These are phyloP conservation scores for Callimorpha dominula DNA, from an alignment of 2,888 invertebrate genomes.

Conservation along the genomic window DNA sequence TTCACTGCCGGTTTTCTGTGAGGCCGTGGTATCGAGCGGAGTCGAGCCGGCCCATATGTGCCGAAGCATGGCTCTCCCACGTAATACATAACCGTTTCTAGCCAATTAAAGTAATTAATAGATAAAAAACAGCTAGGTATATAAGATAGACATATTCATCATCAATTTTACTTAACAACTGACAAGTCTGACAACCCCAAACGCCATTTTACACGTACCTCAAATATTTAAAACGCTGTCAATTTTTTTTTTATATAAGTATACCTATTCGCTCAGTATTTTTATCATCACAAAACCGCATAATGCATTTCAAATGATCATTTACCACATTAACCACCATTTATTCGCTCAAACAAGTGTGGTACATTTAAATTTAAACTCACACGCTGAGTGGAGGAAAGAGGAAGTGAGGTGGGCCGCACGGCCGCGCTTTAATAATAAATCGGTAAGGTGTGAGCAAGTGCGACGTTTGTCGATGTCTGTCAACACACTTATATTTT, in stretches of 20 bases:
- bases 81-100: too few species aligned
- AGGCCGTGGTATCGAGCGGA: too few species aligned
- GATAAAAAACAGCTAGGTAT: too few species aligned
- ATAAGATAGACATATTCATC: too few species aligned
- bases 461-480: slow-evolving; percentile 19
- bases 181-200: too few species aligned
- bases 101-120: too few species aligned
- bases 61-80: too few species aligned
- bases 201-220: too few species aligned
- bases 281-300: neutral
- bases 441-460: slow-evolving; percentile 34
- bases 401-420: slow-evolving; percentile 35
- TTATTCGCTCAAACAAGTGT: slow-evolving; percentile 15
- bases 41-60: too few species aligned
- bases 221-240: neutral
- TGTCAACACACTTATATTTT: slow-evolving; percentile 8
- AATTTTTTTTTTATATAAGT: neutral
- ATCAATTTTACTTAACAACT: too few species aligned
- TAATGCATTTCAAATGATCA: slow-evolving; percentile 13
- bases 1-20: too few species aligned
- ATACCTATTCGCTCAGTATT: neutral
- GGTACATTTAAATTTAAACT: slow-evolving; percentile 33
- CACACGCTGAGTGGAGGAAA: slow-evolving; percentile 28
- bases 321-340: slow-evolving; percentile 7
- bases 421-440: slow-evolving; percentile 44